Base-by-base conservation (phyloP, 2,888 invertebrate species). In the Scaptodrosophila latifasciaeformis region DNA sequence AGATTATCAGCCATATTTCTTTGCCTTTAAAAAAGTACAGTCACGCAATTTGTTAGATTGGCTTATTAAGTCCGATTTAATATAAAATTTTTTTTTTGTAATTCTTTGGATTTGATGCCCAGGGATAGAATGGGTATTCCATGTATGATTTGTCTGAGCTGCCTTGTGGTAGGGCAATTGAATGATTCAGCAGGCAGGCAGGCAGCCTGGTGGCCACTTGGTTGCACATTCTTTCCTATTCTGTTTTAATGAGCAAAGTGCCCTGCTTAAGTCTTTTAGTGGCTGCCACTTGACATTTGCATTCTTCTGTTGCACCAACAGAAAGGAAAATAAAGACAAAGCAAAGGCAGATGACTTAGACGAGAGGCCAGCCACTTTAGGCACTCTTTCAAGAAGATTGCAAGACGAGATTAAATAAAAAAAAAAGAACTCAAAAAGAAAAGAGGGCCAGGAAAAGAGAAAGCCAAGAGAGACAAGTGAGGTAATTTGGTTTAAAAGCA, bases 261-360 rank as follows among this genome's bases (percentile, higher is more conserved):
- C 54, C 66, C 66, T 68, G 71, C 69, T 72, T 59, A 70, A 72
- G 71, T 75, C 75, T 67, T 60, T 70, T 70, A 70, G 67, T 67
- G 69, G 70, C 69, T 71, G 69, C 68, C 76, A 78, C 71, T 72
- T 52, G 78, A 68, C 71, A 54, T 56, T 60, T 59, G 76, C 76
- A 72, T 78, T 72, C 71, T 70, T 65, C 62, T 60, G 47, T 50
- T 56, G 56, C 56, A 66, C 30, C 53, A 57, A 31, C 49, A 27
- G 12, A 49, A 45, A 10, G 49, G 35, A 12, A 39, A 19, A 31
- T 50, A 49, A 18, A 45, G 37, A 34, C 42, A 59, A 39, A 54
- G 31, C 50, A 49, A 49, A 39, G 48, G 21, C 39, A 29, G 55
- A 45, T 51, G 52, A 35, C 34, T 34, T n/a, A 62, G 59, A 59